Evolutionary conservation across 2,113 vertebrate species (phyloP).

Genomic region (Bubo scandiacus): DNA sequence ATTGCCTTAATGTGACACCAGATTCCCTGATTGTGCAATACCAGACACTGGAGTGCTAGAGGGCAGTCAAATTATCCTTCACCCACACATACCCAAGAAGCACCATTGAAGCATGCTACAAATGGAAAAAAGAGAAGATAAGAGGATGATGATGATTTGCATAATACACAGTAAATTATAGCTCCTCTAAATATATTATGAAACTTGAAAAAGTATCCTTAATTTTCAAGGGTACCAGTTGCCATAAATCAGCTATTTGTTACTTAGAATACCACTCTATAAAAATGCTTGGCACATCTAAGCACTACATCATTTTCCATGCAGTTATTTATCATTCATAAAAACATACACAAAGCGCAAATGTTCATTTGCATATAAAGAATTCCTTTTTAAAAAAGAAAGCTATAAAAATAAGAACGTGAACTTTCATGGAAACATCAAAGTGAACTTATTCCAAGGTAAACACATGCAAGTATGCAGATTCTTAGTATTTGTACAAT

Average conservation of each 20-base stretch:
- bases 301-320: background rate
- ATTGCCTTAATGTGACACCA: constrained; percentile 73
- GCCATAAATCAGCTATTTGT: background rate
- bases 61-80: constrained; percentile 71
- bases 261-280: background rate
- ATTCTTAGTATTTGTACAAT: background rate
- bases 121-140: background rate
- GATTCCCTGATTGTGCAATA: constrained; percentile 67
- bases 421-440: background rate
- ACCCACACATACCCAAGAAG: background rate
- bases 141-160: constrained; percentile 14
- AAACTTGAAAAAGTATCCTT: background rate
- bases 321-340: background rate
- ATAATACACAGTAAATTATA: background rate
- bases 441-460: background rate
- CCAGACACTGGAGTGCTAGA: constrained; percentile 52
- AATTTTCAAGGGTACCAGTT: constrained; percentile 19
- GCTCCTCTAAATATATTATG: background rate
- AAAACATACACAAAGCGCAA: background rate
- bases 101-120: background rate
- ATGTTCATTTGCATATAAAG: background rate
- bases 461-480: background rate
- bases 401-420: background rate
- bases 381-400: background rate
- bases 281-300: background rate